A percentile compares a stretch with the other conserved stretches of the same genome.
Evolutionary conservation across 2,797 vertebrate species (phyloP).

Genomic region (Spinibarbus caldwelli): DNA sequence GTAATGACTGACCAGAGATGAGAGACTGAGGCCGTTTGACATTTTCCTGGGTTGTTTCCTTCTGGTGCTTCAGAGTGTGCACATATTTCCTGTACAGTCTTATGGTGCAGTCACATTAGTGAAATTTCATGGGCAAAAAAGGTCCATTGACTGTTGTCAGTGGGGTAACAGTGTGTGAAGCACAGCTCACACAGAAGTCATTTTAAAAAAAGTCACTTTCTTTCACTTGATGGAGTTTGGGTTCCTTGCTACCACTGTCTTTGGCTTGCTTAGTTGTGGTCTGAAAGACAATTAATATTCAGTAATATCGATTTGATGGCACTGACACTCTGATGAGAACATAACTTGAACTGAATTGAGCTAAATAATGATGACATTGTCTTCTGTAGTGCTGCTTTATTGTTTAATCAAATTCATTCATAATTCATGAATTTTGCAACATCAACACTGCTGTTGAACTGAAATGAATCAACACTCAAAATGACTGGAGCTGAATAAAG

Average conservation of each 20-base stretch:
- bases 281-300: background rate
- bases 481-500: background rate
- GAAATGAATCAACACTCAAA: background rate
- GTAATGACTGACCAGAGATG: conserved; percentile 66
- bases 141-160: background rate
- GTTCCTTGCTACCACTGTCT: background rate
- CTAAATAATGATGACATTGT: background rate
- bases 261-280: background rate
- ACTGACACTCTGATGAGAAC: background rate
- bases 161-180: background rate
- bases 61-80: conserved; percentile 2
- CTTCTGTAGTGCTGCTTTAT: background rate
- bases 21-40: conserved; percentile 60
- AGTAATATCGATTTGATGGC: background rate
- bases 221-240: background rate
- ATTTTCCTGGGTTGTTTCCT: conserved; percentile 37
- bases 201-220: background rate
- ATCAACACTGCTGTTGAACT: background rate
- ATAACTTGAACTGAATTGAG: background rate
- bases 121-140: background rate
- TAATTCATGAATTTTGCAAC: conserved; percentile 10
- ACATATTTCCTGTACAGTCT: background rate
- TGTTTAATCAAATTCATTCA: background rate
- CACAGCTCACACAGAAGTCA: background rate
- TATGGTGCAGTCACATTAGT: no score